Base-by-base conservation (phyloP, 2,113 vertebrate species). In the Thamnaconus septentrionalis region DNA sequence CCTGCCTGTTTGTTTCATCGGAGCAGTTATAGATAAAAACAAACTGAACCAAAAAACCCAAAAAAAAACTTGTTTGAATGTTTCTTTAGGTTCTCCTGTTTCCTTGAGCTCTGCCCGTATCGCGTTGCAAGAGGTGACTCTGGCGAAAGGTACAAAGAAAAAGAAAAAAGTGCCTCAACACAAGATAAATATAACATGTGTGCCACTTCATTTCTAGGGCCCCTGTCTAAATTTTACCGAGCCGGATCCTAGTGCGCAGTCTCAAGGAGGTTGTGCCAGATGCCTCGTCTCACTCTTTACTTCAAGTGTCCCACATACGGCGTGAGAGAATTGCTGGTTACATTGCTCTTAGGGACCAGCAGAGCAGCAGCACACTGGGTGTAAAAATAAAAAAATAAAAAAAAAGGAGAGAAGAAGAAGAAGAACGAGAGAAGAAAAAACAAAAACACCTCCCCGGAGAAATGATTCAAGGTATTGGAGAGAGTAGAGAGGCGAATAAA, bases 281-380 rank as follows among this genome's bases (percentile, higher is more conserved):
- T 71, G 76, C 73, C 62, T 84, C 39, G 55, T 80, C 78, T 84
- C 70, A 73, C 82, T 84, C 80, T 72, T 57, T 70, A 31, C 74
- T 86, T 84, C 71, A 78, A 85, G 86, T 88, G 81, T 84, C 87
- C 85, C 89, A 87, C 86, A 87, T 82, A 87, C 81, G 74, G 85
- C 70, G 79, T 67, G 63, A 74, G 66, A 75, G 88, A 80, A 83
- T 83, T 81, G 79, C 69, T 77, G 79, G 86, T 80, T 82, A 61
- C 68, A 71, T 64, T 64, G 75, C 84, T 85, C 81, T 82, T 79
- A 82, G 18, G 74, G 75, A 79, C 75, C 56, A 69, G 78, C 71
- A 68, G 81, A 74, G 80, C 83, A 80, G 86, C 81, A 84, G 86
- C 82, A 81, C 18, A 31, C 18, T 31, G 84, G 82, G 83, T 83